Conservation (phyloP, 2,113 vertebrate species). For the Eleginops maclovinus region DNA sequence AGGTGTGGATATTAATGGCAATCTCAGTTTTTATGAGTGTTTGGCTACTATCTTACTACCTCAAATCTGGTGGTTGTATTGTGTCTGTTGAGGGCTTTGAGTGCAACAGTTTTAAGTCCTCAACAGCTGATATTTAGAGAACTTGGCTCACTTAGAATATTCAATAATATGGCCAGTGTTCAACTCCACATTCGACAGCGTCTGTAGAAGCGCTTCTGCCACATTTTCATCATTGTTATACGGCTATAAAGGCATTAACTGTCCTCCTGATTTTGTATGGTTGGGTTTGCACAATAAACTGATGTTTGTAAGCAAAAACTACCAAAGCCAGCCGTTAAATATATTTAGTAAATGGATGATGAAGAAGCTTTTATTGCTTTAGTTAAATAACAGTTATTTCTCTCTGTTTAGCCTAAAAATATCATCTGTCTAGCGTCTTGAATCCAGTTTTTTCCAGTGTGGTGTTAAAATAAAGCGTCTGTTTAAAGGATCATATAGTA, state of each 20-base stretch:
- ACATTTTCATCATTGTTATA: background rate
- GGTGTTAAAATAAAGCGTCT: conserved; percentile 39
- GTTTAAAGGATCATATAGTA: conserved; percentile 24
- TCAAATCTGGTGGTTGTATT: background rate
- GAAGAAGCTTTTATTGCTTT: background rate
- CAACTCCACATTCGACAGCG: background rate
- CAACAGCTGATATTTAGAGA: background rate
- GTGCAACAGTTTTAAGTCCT: background rate
- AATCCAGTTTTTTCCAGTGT: conserved; percentile 24
- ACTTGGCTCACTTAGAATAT: background rate
- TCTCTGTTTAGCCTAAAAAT: background rate
- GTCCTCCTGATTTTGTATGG: background rate
- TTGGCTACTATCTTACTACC: background rate
- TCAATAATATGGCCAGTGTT: background rate
- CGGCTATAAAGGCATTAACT: background rate
- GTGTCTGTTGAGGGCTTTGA: background rate
- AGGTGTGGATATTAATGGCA: background rate
- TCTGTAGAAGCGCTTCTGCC: background rate
- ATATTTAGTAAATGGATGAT: too few relatives aligned
- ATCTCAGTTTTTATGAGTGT: background rate
- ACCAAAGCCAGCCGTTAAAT: background rate
- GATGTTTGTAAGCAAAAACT: background rate
- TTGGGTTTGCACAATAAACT: background rate
- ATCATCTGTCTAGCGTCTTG: background rate
- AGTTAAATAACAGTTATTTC: background rate